Evolutionary conservation across 2,113 vertebrate genomes (phyloP).

Genomic region (Porphyrio hochstetteri): DNA sequence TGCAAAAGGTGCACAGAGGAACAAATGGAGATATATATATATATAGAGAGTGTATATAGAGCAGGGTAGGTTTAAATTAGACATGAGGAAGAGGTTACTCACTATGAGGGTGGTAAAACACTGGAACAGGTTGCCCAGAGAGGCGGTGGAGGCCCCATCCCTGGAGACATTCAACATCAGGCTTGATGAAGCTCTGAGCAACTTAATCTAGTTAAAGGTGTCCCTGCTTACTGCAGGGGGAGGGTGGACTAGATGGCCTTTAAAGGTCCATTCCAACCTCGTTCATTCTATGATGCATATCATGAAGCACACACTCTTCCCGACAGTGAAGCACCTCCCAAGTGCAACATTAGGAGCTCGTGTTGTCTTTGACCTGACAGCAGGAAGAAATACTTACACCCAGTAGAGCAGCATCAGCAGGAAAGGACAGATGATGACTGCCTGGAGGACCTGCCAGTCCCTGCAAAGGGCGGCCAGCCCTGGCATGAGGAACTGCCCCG

Average conservation of each 20-base stretch:
- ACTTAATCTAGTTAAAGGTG: too few relatives aligned
- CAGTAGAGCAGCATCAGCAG: constrained; percentile 93
- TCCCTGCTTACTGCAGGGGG: too few relatives aligned
- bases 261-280: too few relatives aligned
- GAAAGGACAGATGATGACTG: constrained; percentile 94
- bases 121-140: too few relatives aligned
- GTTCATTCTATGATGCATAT: accelerated
- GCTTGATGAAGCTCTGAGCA: too few relatives aligned
- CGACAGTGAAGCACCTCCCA: accelerated
- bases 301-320: background rate
- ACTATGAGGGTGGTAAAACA: too few relatives aligned
- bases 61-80: too few relatives aligned
- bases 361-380: accelerated
- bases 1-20: background rate
- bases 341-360: background rate
- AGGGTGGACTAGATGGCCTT: too few relatives aligned
- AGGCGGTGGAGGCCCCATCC: too few relatives aligned
- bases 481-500: constrained; percentile 93
- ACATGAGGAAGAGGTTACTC: too few relatives aligned
- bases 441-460: constrained; percentile 96
- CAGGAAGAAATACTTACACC: constrained; percentile 83
- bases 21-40: background rate
- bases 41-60: too few relatives aligned
- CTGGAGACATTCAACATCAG: too few relatives aligned
- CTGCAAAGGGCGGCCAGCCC: constrained; percentile 91